These are phyloP conservation scores for Emmelina monodactyla DNA, from an alignment of 2,888 invertebrate genomes.

Conservation along the genomic window DNA sequence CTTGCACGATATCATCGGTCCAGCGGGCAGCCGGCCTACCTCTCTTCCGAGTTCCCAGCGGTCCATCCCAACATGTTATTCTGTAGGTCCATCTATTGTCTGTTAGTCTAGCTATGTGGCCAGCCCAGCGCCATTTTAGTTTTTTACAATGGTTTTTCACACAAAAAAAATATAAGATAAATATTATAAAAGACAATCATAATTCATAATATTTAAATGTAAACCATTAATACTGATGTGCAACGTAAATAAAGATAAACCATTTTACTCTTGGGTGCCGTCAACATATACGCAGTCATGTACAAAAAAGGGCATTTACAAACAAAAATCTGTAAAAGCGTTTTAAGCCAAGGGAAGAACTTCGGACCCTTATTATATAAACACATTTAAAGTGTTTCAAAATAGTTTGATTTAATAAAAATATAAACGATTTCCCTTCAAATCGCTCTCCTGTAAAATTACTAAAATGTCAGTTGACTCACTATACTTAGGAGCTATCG, in stretches of 20 bases:
- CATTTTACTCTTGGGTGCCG: slow-evolving; percentile 2
- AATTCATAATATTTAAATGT: slow-evolving; percentile 1
- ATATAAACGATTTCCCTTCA: slow-evolving; percentile 6
- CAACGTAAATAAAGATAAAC: slow-evolving; percentile 2
- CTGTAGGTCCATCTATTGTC: no score
- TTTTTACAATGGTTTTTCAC: no score
- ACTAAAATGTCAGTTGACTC: slow-evolving; percentile 5
- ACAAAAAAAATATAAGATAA: background rate
- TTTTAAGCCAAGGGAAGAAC: slow-evolving; percentile 4
- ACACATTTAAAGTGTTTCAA: slow-evolving; percentile 1
- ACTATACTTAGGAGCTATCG: slow-evolving; percentile 5
- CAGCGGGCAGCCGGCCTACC: no score
- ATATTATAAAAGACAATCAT: background rate
- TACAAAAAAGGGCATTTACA: slow-evolving; percentile 5
- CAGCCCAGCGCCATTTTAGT: no score
- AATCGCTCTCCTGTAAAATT: slow-evolving; percentile 7
- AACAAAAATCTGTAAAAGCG: slow-evolving; percentile 5
- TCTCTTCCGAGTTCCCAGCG: no score
- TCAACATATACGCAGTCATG: slow-evolving; percentile 2
- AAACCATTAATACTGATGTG: slow-evolving; percentile 1
- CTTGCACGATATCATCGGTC: no score
- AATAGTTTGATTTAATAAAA: slow-evolving; percentile 4
- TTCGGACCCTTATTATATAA: slow-evolving; percentile 4
- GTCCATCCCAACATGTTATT: no score
- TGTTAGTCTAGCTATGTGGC: no score